Evolutionary conservation across 2,113 vertebrate genomes (phyloP), one percentile per base, ranked within the genome.

Genomic region (Dolichotis patagonum): DNA sequence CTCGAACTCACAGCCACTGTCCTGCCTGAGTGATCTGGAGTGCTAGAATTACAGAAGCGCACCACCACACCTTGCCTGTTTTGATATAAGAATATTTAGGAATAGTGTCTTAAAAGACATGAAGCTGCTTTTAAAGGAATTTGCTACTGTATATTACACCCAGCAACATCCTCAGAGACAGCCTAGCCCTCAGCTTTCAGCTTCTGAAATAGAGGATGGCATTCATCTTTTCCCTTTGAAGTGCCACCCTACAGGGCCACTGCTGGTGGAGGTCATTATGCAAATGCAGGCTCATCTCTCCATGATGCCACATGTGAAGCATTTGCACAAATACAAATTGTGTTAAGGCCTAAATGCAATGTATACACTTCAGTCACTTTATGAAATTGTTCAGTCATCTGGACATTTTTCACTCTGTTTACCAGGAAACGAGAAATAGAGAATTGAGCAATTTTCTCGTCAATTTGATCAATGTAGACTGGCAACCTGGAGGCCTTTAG

Each of bases 361-460:
- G 56, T 81, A 67, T 87, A 71, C 80, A 41, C 81, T 81, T 94
- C 13, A 86, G 88, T 91, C 67, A 84, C 67, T 95, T 96, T 58
- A 91, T 63, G 73, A 97, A 95, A 95, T 94, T 93, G 85, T 91
- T 93, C 71, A 75, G 89, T 91, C 67, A 49, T 81, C 86, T 96
- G 93, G 83, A 41, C 17, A 26, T 84, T 97, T 97, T 96, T 96
- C 46, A 89, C 63, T 92, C 28, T 94, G 88, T 95, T 96, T 91
- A 96, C 91, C 83, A 91, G 91, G 96, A 97, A 96, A 96, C 85
- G 90, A 93, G 96, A 97, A 96, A 90, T 77, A 84, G 84, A 93
- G 93, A 91, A 96, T 32, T 93, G 89, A 96, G 93, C 96, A 97
- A 93, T 97, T 97, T 97, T 97, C 89, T 93, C 35, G 26, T 97